Conservation (phyloP, 2,888 invertebrate genomes). For the Spisula solida region DNA sequence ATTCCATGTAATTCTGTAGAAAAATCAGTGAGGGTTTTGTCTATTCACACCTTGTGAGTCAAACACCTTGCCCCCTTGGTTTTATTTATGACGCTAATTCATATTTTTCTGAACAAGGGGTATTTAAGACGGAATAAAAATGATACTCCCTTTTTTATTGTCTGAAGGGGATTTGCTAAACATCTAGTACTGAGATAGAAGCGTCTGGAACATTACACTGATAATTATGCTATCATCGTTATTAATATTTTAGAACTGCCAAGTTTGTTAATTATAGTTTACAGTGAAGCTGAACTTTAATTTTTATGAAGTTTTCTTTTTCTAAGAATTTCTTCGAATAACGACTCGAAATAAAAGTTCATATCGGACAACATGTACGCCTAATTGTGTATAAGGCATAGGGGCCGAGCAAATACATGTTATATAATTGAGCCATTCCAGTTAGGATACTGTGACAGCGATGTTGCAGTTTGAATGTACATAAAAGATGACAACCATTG, state of each 20-base stretch:
- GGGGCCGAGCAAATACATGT: no score
- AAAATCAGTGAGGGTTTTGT: neutral
- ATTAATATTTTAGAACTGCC: neutral
- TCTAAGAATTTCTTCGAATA: no score
- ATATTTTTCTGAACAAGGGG: neutral
- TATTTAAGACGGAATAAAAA: neutral
- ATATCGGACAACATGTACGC: no score
- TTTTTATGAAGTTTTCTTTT: no score
- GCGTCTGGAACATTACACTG: neutral
- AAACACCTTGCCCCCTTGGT: neutral
- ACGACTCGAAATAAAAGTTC: no score
- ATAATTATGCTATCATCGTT: neutral
- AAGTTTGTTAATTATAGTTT: neutral
- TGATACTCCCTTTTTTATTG: neutral
- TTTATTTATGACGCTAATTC: conserved; percentile 8
- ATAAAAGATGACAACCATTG: no score
- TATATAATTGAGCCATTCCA: no score
- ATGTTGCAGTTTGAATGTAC: no score
- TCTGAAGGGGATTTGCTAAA: neutral
- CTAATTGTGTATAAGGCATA: no score
- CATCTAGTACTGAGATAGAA: neutral
- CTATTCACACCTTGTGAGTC: neutral
- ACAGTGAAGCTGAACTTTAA: neutral
- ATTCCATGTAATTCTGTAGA: neutral
- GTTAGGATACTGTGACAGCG: no score